phyloP scores from a whole-genome alignment of 2,888 invertebrate genomes.

The Bellardia pandia region DNA sequence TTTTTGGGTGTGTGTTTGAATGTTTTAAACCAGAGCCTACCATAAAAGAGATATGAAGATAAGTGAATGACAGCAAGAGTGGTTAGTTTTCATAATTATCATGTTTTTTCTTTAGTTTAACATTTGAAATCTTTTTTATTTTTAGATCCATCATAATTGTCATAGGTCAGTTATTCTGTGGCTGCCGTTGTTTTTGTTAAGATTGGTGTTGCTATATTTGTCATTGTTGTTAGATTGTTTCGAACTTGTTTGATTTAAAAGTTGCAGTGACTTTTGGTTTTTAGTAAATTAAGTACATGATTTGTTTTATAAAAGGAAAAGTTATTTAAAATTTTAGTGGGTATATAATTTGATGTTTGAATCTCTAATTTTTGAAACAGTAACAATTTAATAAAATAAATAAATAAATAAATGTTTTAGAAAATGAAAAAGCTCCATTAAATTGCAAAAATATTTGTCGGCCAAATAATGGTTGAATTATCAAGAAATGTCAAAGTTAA shows the following conservation, averaged over 20 bases:
- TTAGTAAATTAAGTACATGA: not conserved
- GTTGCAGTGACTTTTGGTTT: not conserved
- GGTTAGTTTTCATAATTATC: constrained; percentile 36
- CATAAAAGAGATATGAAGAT: constrained; percentile 10
- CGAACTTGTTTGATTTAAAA: constrained; percentile 51
- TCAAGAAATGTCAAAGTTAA: no score
- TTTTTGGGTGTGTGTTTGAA: not conserved
- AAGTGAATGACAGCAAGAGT: constrained; percentile 27
- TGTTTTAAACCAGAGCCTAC: not conserved
- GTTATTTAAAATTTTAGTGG: not conserved
- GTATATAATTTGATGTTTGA: no score
- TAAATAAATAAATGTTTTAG: no score
- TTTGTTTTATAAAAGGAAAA: not conserved
- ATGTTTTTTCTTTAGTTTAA: not conserved
- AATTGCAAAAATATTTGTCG: no score
- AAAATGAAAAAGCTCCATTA: no score
- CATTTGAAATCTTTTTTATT: constrained; percentile 7
- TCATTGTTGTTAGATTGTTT: constrained; percentile 36
- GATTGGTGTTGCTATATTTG: not conserved
- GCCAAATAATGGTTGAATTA: no score
- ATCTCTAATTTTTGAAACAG: no score
- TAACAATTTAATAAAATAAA: no score
- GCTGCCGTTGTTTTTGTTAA: not conserved
- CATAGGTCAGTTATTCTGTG: constrained; percentile 58
- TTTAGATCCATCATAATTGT: constrained; percentile 42